Percentiles rank a stretch among this genome's conserved stretches.
Evolutionary conservation across 2,113 vertebrate genomes (phyloP).

Genomic region (Aptenodytes patagonicus): DNA sequence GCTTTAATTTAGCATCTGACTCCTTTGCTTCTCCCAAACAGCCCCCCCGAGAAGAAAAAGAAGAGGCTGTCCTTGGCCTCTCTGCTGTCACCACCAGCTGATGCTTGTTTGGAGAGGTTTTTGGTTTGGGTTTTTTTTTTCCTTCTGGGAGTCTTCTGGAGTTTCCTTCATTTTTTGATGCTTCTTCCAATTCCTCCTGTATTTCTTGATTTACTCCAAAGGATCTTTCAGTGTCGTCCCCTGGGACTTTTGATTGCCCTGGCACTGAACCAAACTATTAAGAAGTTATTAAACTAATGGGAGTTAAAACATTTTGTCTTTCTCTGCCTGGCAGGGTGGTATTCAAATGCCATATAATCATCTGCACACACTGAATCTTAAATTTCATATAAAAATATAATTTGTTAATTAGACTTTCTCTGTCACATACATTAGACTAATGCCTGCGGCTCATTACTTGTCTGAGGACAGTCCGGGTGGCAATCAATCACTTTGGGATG

Average conservation of each 20-base stretch:
- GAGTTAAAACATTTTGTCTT: slow-evolving; percentile 3
- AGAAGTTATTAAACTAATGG: background rate
- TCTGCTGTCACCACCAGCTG: background rate
- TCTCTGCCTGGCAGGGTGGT: background rate
- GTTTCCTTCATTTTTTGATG: background rate
- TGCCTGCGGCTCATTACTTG: background rate
- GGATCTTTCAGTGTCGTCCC: background rate
- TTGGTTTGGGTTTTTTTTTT: background rate
- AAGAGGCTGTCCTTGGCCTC: background rate
- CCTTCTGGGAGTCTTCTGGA: background rate
- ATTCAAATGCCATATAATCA: background rate
- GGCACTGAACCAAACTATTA: background rate
- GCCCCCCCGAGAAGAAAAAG: background rate
- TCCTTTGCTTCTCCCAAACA: background rate
- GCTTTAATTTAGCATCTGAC: background rate
- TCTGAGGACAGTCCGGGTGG: background rate
- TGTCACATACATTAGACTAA: background rate
- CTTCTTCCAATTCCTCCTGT: background rate
- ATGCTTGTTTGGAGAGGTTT: background rate
- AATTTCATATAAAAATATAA: background rate
- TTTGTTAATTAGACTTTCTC: slow-evolving; percentile 6
- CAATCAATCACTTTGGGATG: background rate
- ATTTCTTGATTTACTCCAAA: background rate
- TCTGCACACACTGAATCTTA: background rate
- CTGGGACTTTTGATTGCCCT: background rate